Base-by-base conservation (phyloP, 1,140 invertebrate species). In the Musca vetustissima region DNA sequence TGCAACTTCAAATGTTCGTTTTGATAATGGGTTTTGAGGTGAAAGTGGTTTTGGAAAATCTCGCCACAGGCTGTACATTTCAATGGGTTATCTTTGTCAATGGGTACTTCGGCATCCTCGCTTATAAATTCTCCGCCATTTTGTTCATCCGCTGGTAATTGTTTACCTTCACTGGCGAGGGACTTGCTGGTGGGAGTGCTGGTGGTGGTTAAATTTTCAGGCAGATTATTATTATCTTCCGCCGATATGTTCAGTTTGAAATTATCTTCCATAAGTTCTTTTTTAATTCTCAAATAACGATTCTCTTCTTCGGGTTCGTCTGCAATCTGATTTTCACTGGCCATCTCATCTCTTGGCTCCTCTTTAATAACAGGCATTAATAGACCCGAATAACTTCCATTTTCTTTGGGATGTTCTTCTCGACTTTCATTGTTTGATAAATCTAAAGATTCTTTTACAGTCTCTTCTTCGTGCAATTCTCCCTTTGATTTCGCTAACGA, bases 1-100 rank as follows among this genome's bases (percentile, higher is more conserved):
- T 97, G 96, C 68, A 98, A 83, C 83, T 98, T 98, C 50, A 98
- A 88, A 85, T 98, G 97, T 0, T 96, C 93, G 82, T 95, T 97
- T 85, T 96, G 95, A 83, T 96, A 98, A 78, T 98, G 96, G 0
- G 93, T 95, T 83, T 97, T 97, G 1, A 97, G 90, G n/a, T 92
- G 92, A 77, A 97, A 98, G 76, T 95, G 92, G 77, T 97, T 98
- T 80, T 95, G 93, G 83, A 98, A 98, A 73, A 94, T 88, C 83
- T 97, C 96, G 13, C 93, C 94, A 80, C 96, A 98, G 15, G 93
- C 92, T 2, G 92, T 91, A 83, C 96, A 98, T 73, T 92, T 89
- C 4, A 93, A 85, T 6, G 80, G 80, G 70, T 86, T 86, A 69
- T 91, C 89, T 76, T 89, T 90, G 80, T 95, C 94, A 17, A 96